Evolutionary conservation across 2,113 vertebrate genomes (phyloP), one percentile per base, ranked within the genome.

Genomic region (Diphyllodes magnificus): DNA sequence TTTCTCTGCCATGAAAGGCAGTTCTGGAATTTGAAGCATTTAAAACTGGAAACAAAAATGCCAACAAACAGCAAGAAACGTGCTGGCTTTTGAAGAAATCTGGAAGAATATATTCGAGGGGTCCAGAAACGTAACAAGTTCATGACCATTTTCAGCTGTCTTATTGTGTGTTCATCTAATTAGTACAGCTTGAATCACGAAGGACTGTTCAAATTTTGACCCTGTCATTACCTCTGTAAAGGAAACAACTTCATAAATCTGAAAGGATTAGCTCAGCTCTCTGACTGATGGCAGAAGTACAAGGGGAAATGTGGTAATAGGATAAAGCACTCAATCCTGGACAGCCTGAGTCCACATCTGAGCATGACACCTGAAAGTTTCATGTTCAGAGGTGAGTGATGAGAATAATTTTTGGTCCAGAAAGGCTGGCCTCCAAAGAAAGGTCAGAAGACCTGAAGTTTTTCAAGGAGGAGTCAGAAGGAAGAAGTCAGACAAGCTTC

Each of bases 311-410:
- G 40, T 30, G 51, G 9, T 24, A 27, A 71, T 11, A 19, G 28
- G 30, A 44, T 47, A 51, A 51, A 53, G 4, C 4, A 7, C 35
- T 75, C 28, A 14, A 24, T 7, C 28, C 35, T 2, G 0, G 9
- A 40, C 19, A 76, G 45, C 31, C 37, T 44, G 14, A 61, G 40
- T 53, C 50, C 25, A 5, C 1, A 1, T 30, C 60, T 89, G 25
- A 66, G 31, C 12, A 3, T 14, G 20, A 54, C 27, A 22, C 30
- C 47, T 63, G 33, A 66, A 82, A 28, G 13, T 57, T 69, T 25
- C 0, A 0, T 60, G 37, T n/a, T 84, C 47, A 78, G 59, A 65
- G 20, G 15, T 31, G 28, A 82, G 33, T 17, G 33, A 6, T 39
- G 44, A 79, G 13, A 76, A 33, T 27, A 13, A 40, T 31, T 61